These are phyloP conservation scores for Baccha elongata DNA, from an alignment of 2,888 invertebrate genomes.

Conservation along the genomic window DNA sequence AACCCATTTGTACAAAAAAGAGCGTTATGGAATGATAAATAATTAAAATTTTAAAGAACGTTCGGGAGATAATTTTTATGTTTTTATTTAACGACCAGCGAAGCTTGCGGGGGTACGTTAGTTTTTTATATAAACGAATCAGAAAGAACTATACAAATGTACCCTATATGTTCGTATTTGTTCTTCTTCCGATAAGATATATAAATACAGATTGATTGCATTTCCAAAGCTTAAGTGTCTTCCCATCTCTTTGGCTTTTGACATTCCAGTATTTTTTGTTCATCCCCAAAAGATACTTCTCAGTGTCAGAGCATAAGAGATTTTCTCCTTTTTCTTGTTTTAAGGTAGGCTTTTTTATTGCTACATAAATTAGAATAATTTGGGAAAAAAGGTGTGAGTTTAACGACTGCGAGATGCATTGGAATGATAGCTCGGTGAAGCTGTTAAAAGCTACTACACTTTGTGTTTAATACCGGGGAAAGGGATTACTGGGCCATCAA, in stretches of 20 bases:
- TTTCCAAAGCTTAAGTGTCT: conserved; percentile 55
- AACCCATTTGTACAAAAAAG: too few relatives aligned
- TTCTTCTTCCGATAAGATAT: background rate
- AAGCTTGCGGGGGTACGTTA: too few relatives aligned
- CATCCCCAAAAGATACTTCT: conserved; percentile 41
- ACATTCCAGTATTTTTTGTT: conserved; percentile 59
- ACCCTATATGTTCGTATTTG: conserved; percentile 15
- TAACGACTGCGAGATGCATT: conserved; percentile 61
- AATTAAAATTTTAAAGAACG: too few relatives aligned
- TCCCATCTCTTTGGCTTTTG: conserved; percentile 63
- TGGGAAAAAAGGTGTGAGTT: conserved; percentile 65
- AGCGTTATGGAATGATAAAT: too few relatives aligned
- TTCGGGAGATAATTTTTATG: too few relatives aligned
- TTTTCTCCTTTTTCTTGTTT: conserved; percentile 51
- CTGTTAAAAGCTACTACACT: conserved; percentile 22
- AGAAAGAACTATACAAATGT: conserved; percentile 6
- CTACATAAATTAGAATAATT: conserved; percentile 73
- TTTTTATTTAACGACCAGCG: too few relatives aligned
- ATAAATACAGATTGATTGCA: conserved; percentile 72
- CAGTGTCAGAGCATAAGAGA: conserved; percentile 40
- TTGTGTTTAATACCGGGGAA: background rate
- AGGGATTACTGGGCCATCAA: conserved; percentile 8
- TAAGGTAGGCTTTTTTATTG: conserved; percentile 60
- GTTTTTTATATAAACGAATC: background rate
- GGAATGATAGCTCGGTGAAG: conserved; percentile 52